phyloP scores from a whole-genome alignment of 2,113 vertebrate species.

The Platichthys flesus region DNA sequence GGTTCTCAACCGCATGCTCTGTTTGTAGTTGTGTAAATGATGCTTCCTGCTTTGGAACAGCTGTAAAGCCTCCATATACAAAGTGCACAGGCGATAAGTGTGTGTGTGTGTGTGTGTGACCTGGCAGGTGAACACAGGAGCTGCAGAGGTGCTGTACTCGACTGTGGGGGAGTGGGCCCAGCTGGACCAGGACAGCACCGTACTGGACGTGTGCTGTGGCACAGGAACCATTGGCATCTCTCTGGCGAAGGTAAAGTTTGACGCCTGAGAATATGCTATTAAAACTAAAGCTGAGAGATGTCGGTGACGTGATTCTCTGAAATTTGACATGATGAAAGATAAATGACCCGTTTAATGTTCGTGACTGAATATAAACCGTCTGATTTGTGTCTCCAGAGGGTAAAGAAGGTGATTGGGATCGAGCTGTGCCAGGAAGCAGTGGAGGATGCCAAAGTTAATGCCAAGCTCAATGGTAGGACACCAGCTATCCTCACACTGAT shows the following conservation, averaged over 20 bases:
- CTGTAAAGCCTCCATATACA: not conserved
- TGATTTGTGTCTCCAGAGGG: slow-evolving; percentile 80
- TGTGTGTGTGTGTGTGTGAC: not conserved
- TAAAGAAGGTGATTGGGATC: slow-evolving; percentile 94
- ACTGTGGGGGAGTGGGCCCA: slow-evolving; percentile 92
- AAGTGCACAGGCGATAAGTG: not conserved
- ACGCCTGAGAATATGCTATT: not conserved
- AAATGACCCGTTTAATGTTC: not conserved
- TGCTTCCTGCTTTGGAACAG: no score
- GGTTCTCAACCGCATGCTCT: not conserved
- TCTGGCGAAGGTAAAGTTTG: slow-evolving; percentile 86
- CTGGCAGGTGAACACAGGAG: slow-evolving; percentile 90
- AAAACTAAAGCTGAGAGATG: no score
- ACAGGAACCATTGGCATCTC: slow-evolving; percentile 97
- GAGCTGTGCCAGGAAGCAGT: slow-evolving; percentile 95
- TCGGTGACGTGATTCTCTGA: not conserved
- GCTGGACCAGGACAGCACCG: slow-evolving; percentile 85
- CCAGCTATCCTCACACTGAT: not conserved
- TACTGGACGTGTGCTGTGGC: slow-evolving; percentile 95
- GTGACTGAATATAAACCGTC: not conserved
- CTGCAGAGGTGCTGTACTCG: slow-evolving; percentile 92
- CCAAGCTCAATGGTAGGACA: slow-evolving; percentile 87
- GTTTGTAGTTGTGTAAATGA: not conserved
- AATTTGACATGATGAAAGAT: not conserved
- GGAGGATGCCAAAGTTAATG: slow-evolving; percentile 91